A percentile compares a stretch with the other conserved stretches of the same genome.
phyloP scores from a whole-genome alignment of 2,888 invertebrate genomes.

The Drosophila borealis region DNA sequence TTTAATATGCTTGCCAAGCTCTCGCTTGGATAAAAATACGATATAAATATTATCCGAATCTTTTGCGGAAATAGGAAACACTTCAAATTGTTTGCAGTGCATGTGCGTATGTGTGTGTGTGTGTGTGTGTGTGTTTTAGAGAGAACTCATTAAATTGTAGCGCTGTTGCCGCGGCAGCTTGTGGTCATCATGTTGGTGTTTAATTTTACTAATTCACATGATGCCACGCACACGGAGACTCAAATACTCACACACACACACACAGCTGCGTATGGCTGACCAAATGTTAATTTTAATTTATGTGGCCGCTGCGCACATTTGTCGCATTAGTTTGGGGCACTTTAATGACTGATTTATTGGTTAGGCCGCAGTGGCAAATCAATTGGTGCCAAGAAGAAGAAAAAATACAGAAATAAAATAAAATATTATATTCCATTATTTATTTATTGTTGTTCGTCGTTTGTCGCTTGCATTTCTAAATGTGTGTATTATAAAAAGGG shows the following conservation, averaged over 20 bases:
- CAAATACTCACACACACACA: slow-evolving; percentile 4
- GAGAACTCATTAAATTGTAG: slow-evolving; percentile 70
- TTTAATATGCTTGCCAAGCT: background rate
- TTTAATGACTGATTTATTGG: slow-evolving; percentile 80
- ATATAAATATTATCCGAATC: no score
- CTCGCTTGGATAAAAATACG: no score
- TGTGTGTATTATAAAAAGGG: slow-evolving; percentile 54
- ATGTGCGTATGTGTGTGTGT: background rate
- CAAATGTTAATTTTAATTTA: slow-evolving; percentile 80
- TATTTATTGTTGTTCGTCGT: slow-evolving; percentile 57
- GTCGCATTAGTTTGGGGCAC: slow-evolving; percentile 74
- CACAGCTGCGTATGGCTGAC: slow-evolving; percentile 28
- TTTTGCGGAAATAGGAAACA: background rate
- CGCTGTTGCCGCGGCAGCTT: slow-evolving; percentile 68
- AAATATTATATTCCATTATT: slow-evolving; percentile 68
- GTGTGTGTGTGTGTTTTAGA: slow-evolving; percentile 14
- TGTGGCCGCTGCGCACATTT: slow-evolving; percentile 73
- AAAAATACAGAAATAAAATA: slow-evolving; percentile 19
- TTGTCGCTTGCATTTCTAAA: slow-evolving; percentile 32
- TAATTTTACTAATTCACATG: slow-evolving; percentile 78
- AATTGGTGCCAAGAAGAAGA: slow-evolving; percentile 25
- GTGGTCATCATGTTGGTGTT: slow-evolving; percentile 71
- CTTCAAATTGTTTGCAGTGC: slow-evolving; percentile 14
- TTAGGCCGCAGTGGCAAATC: slow-evolving; percentile 54
- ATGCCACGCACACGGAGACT: slow-evolving; percentile 34